Base-by-base conservation (phyloP, 2,797 vertebrate genomes). In the Anas bernieri region DNA sequence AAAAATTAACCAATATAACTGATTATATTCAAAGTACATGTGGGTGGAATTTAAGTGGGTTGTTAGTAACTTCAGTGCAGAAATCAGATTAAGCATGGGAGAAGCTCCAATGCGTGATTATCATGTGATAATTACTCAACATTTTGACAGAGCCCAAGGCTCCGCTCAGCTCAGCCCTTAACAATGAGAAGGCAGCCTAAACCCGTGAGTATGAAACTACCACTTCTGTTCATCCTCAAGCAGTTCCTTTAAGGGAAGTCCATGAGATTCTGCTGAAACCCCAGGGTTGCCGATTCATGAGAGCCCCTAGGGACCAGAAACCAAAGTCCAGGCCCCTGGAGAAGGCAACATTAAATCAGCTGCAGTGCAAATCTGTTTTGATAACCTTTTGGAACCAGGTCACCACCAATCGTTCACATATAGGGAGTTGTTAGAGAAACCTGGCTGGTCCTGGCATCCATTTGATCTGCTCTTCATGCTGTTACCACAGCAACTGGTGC, bases 1-100 rank as follows among this genome's bases (percentile, higher is more conserved):
- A 77, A 93, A 88, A 95, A 95, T 39, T n/a, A 50, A 50, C 23
- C 48, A 70, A 74, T 86, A 78, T 95, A 86, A 89, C 90, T 39
- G 33, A 56, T 45, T 80, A 54, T 35, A 81, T 70, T 90, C 94
- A 91, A 92, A 92, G n/a, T 77, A 39, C 68, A 83, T 0, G 83
- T 93, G 93, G 95, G 93, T 86, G 95, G 83, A 91, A 90, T 86
- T 92, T 25, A 82, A 90, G 90, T 92, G 79, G 64, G 88, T 52
- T 83, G 81, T 61, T 43, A 85, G 91, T 64, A 93, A 66, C 85
- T 72, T 78, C 1, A 0, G 61, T 43, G 77, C 77, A 94, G 93
- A 93, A 95, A 97, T 96, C 92, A 95, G 95, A 95, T 95, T 91
- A 93, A 88, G 89, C 87, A 92, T 91, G 82, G 82, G 89, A 96